Evolutionary conservation across 2,113 vertebrate species (phyloP).

Genomic region (Chinchilla lanigera): DNA sequence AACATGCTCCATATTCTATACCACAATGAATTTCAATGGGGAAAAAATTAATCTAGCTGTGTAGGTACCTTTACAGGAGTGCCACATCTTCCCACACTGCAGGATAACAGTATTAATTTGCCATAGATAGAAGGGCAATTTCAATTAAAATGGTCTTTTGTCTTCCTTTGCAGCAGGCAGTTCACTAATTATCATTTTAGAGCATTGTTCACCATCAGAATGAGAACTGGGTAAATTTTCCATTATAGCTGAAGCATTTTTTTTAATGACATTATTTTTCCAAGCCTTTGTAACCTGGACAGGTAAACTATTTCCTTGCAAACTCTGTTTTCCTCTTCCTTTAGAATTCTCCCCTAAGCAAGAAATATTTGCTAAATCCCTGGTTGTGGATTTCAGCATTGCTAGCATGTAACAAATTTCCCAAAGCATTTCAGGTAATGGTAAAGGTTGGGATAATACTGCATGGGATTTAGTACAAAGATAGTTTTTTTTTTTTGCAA

Average conservation of each 20-base stretch:
- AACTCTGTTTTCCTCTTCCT: constrained; percentile 48
- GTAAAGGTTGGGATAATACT: constrained; percentile 49
- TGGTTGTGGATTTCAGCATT: constrained; percentile 2
- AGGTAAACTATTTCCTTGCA: constrained; percentile 13
- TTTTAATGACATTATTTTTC: constrained; percentile 33
- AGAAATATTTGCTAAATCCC: constrained; percentile 63
- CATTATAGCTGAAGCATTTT: not conserved
- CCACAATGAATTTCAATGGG: not conserved
- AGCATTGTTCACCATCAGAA: constrained; percentile 4
- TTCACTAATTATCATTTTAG: constrained; percentile 45
- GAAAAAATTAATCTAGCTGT: not conserved
- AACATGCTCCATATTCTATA: not conserved
- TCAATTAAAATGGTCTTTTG: constrained; percentile 19
- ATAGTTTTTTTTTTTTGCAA: not conserved
- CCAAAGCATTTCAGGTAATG: constrained; percentile 60
- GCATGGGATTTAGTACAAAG: constrained; percentile 26
- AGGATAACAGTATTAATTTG: constrained; percentile 46
- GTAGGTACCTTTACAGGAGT: not conserved
- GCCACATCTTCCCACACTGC: not conserved
- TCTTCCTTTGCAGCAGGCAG: constrained; percentile 22
- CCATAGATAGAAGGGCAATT: not conserved
- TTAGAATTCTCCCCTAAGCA: constrained; percentile 54
- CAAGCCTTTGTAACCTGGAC: constrained; percentile 11
- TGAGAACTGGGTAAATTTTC: constrained; percentile 25
- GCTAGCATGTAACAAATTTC: constrained; percentile 43